Base-by-base conservation (phyloP, 2,888 invertebrate genomes). In the Tipula helvola region DNA sequence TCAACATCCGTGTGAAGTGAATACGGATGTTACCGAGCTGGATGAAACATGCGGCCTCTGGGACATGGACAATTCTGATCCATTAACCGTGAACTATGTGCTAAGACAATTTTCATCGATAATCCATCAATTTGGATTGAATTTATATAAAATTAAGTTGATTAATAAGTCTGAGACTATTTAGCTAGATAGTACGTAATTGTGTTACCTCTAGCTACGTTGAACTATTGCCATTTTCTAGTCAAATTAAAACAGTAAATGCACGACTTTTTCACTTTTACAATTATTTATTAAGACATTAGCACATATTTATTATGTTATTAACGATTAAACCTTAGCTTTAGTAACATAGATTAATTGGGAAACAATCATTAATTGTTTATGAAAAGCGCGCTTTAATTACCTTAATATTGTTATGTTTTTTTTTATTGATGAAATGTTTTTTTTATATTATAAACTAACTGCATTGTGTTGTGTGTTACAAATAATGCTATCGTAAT, bases 101-200 rank as follows among this genome's bases (percentile, higher is more conserved):
- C 89, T 89, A 36, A 89, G 89, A 16, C 90, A 91, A 87, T 89
- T 93, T 86, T 90, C 91, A 12, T 91, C 91, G 12, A 91, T 92
- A 88, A 88, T 92, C 12, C 91, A 91, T 87, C 92, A 93, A 87
- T 93, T 93, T 88, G 92, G 92, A n/a, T 90, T 93, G 87, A 89
- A 92, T n/a, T 89, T 93, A 57, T 90, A 93, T 87, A 91, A 91
- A 89, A 91, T 93, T 88, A 91, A 92, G 88, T 18, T 85, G 39
- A 39, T 18, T 42, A 85, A 85, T 16, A 85, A 39, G 28, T 28
- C 71, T 18, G 71, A 71, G 12, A 28, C 71, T 28, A 12, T 71
- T 71, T 71, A 71, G 71, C 28, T 28, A 57, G 5, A 28, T 28
- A 18, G 28, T 12, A 28, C n/a, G 52, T 52, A 5, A 10, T 52